These are phyloP conservation scores for Lophotriccus pileatus DNA, from an alignment of 2,797 vertebrate genomes.

Conservation along the genomic window DNA sequence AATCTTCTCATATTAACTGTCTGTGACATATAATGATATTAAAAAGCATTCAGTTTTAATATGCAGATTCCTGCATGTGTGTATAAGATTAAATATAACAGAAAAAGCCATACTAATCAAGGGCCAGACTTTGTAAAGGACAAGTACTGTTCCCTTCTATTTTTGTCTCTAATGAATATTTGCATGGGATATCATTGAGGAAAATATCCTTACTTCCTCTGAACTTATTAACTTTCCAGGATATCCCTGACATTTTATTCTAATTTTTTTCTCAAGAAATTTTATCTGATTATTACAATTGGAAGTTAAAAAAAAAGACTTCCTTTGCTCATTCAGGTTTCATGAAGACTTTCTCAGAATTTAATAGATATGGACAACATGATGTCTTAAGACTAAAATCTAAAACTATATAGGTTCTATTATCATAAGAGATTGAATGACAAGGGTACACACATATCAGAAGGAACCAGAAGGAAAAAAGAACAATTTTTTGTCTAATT, in stretches of 20 bases:
- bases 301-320: background rate
- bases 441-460: background rate
- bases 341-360: background rate
- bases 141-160: background rate
- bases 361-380: background rate
- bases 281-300: background rate
- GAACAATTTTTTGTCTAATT: background rate
- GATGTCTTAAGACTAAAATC: background rate
- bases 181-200: fast-evolving
- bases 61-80: background rate
- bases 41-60: background rate
- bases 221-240: background rate
- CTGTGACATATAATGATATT: background rate
- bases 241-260: background rate
- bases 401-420: background rate
- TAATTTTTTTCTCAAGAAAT: background rate
- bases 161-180: background rate
- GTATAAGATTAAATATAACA: background rate
- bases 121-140: background rate
- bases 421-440: background rate
- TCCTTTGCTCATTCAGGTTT: background rate
- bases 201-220: background rate
- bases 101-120: background rate
- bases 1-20: background rate
- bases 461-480: background rate